Base-by-base conservation (phyloP, 2,797 vertebrate species). In the Oreochromis mossambicus region DNA sequence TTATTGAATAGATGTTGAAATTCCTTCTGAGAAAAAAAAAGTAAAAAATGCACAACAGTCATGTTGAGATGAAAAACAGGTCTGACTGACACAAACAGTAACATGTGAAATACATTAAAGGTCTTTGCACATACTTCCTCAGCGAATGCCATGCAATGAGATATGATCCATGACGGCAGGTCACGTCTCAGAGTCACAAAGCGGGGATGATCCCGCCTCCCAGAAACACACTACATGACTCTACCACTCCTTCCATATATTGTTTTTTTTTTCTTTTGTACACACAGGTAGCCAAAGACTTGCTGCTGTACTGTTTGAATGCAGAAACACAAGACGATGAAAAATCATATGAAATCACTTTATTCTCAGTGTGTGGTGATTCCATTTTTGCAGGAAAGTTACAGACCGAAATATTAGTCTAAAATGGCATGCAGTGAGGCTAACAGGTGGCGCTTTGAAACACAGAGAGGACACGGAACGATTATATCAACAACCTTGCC, bases 281-380 rank as follows among this genome's bases (percentile, higher is more conserved):
- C 80, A 90, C 83, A 86, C 43, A 51, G 41, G 51, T 24, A 86
- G 86, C 82, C 83, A 54, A 38, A 73, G 50, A 70, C 56, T 70
- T 9, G 80, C 75, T 29, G 70, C 82, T 63, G 79, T 11, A 38
- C 32, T 7, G 77, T 81, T 89, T 56, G 78, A 91, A 92, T 92
- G 92, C 88, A 95, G 88, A 94, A 95, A 96, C 92, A 95, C 94
- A 95, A 89, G 94, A 95, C 94, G 79, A 95, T 91, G 91, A 92
- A 88, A 91, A 92, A 91, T 95, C 85, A 81, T 94, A 96, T 97
- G 97, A 98, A 97, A 98, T 98, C 97, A 97, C 96, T 95, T 97
- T 97, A 96, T 97, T 89, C 91, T 97, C 97, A 97, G 96, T 97
- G 98, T 96, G 96, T 94, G 95, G 97, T 98, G 97, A 98, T 98